A percentile compares a stretch with the other conserved stretches of the same genome.
Conservation (phyloP, 2,113 vertebrate species). For the Larimichthys crocea region DNA sequence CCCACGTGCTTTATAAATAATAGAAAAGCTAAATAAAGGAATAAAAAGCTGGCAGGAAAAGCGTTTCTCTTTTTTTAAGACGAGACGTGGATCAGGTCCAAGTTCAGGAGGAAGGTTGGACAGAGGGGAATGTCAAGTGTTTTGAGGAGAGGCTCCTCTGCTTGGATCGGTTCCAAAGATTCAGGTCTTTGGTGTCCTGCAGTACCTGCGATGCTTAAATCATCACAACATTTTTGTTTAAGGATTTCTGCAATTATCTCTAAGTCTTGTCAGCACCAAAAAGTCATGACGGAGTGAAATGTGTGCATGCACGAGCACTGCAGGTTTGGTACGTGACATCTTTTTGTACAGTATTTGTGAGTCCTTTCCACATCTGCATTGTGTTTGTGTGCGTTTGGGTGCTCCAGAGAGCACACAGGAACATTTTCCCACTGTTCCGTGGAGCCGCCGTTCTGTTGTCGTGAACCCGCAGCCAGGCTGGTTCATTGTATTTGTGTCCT, state of each 20-base stretch:
- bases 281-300: not conserved
- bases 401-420: slow-evolving; percentile 43
- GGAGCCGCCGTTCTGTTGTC: slow-evolving; percentile 70
- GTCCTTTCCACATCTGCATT: slow-evolving; percentile 10
- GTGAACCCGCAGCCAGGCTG: slow-evolving; percentile 52
- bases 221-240: not conserved
- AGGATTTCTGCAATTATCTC: not conserved
- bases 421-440: slow-evolving; percentile 70
- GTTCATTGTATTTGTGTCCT: slow-evolving; percentile 78
- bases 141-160: not conserved
- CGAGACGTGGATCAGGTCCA: not conserved
- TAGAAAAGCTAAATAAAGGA: slow-evolving; percentile 9
- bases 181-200: not conserved
- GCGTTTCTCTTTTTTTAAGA: not conserved
- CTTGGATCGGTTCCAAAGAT: slow-evolving; percentile 10
- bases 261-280: not conserved
- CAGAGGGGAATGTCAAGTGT: slow-evolving; percentile 6
- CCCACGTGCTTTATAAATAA: not conserved
- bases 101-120: slow-evolving; percentile 24
- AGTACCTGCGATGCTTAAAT: not conserved
- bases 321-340: not conserved
- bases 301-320: not conserved
- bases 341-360: not conserved
- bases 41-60: not conserved
- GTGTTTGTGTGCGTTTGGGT: slow-evolving; percentile 1